phyloP scores from a whole-genome alignment of 2,113 vertebrate genomes.

The Brachionichthys hirsutus region DNA sequence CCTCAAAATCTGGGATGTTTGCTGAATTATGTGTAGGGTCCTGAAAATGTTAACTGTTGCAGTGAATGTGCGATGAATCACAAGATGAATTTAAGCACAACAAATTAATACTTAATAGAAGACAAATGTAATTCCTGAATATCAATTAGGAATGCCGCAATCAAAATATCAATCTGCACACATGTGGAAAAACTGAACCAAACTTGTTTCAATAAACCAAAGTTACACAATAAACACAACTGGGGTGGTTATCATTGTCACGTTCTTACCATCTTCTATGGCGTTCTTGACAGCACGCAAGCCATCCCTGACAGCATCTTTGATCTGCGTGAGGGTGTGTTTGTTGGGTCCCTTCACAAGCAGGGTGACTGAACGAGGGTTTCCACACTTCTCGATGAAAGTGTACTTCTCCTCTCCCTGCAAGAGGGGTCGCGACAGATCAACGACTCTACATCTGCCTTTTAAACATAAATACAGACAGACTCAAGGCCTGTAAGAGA shows the following conservation, averaged over 20 bases:
- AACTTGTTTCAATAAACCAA: not conserved
- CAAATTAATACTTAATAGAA: constrained; percentile 20
- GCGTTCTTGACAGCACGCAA: constrained; percentile 95
- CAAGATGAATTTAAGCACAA: constrained; percentile 62
- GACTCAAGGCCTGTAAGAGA: rapidly evolving
- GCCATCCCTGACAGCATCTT: constrained; percentile 93
- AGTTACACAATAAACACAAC: not conserved
- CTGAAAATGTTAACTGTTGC: constrained; percentile 19
- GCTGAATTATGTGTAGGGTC: constrained; percentile 67
- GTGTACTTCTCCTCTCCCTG: constrained; percentile 98
- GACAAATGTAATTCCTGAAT: not conserved
- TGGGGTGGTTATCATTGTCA: too few species aligned
- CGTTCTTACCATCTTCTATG: constrained; percentile 88
- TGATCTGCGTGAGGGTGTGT: constrained; percentile 94
- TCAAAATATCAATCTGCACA: not conserved
- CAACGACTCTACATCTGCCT: not conserved
- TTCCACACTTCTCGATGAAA: constrained; percentile 92
- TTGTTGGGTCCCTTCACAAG: constrained; percentile 95
- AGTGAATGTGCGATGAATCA: not conserved
- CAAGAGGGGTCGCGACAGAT: not conserved
- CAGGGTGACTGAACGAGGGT: constrained; percentile 93
- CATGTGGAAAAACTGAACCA: not conserved
- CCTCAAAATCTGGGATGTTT: constrained; percentile 11
- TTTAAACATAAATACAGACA: not conserved
- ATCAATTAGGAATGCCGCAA: not conserved